Conservation (phyloP, 2,888 invertebrate species). For the Tiliacea citrago region DNA sequence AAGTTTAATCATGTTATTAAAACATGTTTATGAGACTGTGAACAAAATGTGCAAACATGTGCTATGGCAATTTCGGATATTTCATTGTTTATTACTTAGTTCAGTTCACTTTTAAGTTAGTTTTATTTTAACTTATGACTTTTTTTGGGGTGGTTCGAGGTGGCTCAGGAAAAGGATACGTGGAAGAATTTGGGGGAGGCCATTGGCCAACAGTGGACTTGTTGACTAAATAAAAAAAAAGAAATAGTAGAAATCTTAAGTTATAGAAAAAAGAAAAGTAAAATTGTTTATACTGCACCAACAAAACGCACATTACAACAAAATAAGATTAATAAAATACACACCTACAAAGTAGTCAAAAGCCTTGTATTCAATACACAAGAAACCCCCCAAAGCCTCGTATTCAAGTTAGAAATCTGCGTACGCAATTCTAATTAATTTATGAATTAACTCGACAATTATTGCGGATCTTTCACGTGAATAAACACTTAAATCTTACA, state of each 20-base stretch:
- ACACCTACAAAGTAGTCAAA: too few relatives aligned
- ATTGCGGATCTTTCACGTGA: neutral
- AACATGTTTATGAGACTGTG: conserved; percentile 4
- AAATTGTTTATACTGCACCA: too few relatives aligned
- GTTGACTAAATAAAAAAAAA: neutral
- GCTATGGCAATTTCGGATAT: neutral
- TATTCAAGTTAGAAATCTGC: neutral
- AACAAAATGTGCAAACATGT: conserved; percentile 14
- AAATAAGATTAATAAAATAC: too few relatives aligned
- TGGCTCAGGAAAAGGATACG: neutral
- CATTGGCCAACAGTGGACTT: neutral
- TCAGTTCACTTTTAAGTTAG: neutral
- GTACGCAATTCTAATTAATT: neutral
- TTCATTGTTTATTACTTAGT: neutral
- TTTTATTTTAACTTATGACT: neutral
- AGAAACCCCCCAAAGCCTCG: too few relatives aligned
- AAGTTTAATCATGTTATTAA: conserved; percentile 18
- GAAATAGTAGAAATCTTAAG: too few relatives aligned
- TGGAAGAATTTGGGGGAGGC: neutral
- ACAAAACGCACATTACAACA: too few relatives aligned
- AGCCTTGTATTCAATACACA: too few relatives aligned
- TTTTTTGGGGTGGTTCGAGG: neutral
- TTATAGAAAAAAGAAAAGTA: too few relatives aligned
- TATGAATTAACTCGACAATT: neutral
- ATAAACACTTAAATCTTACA: neutral